Evolutionary conservation across 2,797 vertebrate species (phyloP), one percentile per base, ranked within the genome.

Genomic region (Anisognathus igniventris): DNA sequence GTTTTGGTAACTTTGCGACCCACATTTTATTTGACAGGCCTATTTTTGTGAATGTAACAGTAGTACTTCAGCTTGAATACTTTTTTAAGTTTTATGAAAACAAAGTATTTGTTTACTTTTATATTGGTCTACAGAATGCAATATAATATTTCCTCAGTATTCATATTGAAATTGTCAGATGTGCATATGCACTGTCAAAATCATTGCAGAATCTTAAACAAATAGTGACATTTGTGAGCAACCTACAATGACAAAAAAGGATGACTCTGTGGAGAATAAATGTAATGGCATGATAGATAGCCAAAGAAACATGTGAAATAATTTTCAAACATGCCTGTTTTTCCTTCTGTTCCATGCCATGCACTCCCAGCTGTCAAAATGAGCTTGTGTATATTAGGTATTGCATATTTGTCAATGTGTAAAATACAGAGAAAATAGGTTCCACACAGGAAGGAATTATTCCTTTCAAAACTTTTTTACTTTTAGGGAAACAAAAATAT

Each of bases 171-270:
- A 80, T 91, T 80, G 45, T 92, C 76, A 87, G 71, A 85, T 82
- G 42, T 92, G 35, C 88, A 48, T 68, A 47, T 61, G 68, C 57
- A 30, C 54, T 92, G 74, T 95, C 37, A 11, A 80, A 91, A 80
- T 87, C 68, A 68, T 10, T 93, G 50, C n/a, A 62, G 78, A 92
- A 85, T 77, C 23, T 87, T 80, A 92, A 94, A 94, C 89, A 92
- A 90, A 92, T 68, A 89, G 39, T 93, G 68, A 58, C 70, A 61
- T 62, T 33, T 90, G 23, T 86, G 51, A 84, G 39, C 68, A 93
- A 54, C 53, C 20, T 65, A 50, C 61, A 83, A 86, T 86, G 80
- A 82, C 61, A 90, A 85, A 73, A 91, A 79, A 60, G 39, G 23
- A 87, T 65, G 30, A 66, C 54, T 93, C 79, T 77, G 39, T 70